Percentiles rank a stretch among this genome's conserved stretches.
Conservation (phyloP, 2,888 invertebrate genomes). For the Oscheius sp. region DNA sequence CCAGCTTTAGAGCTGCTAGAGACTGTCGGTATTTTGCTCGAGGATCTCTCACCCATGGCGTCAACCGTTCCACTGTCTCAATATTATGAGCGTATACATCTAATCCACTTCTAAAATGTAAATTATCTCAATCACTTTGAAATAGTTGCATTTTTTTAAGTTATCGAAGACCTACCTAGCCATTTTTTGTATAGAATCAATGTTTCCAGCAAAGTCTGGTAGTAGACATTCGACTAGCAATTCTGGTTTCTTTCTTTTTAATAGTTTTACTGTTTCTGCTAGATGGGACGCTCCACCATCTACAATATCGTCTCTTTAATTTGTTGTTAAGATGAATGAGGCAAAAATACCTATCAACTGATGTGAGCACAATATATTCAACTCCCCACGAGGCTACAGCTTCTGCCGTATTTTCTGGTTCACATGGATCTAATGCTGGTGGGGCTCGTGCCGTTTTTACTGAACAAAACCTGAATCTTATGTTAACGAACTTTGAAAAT, state of each 20-base stretch:
- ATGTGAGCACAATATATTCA: constrained; percentile 95
- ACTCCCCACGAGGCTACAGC: constrained; percentile 94
- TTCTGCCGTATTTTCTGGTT: constrained; percentile 89
- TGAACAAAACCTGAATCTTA: constrained; percentile 85
- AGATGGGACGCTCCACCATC: constrained; percentile 95
- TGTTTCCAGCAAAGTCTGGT: constrained; percentile 90
- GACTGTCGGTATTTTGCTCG: constrained; percentile 92
- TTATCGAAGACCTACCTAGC: constrained; percentile 52
- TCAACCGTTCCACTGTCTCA: constrained; percentile 76
- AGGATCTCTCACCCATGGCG: constrained; percentile 82
- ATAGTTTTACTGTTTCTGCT: constrained; percentile 86
- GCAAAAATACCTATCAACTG: constrained; percentile 82
- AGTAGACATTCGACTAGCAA: constrained; percentile 95
- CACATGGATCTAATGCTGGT: constrained; percentile 86
- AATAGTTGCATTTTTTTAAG: neutral
- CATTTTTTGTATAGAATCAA: constrained; percentile 76
- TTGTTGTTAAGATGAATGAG: neutral
- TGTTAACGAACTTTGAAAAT: neutral
- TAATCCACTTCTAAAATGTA: constrained; percentile 27
- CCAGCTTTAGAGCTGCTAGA: constrained; percentile 74
- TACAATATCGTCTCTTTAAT: constrained; percentile 81
- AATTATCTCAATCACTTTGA: neutral
- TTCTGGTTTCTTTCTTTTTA: constrained; percentile 81
- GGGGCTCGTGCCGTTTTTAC: constrained; percentile 92
- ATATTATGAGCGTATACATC: constrained; percentile 34